Evolutionary conservation across 2,113 vertebrate species (phyloP).

Genomic region (Chamaetylas fuelleborni): DNA sequence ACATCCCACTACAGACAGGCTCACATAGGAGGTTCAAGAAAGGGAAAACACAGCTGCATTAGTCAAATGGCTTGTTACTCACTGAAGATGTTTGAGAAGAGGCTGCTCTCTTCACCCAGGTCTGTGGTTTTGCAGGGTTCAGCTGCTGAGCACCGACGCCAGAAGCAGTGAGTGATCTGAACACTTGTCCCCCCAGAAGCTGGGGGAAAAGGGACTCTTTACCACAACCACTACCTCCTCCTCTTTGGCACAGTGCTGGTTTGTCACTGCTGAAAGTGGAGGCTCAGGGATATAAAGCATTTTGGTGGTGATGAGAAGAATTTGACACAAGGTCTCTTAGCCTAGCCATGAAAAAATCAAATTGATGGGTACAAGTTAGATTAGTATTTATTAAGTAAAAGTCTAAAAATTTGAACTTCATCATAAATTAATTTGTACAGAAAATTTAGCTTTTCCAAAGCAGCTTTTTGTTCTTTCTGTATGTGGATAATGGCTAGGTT

Average conservation of each 20-base stretch:
- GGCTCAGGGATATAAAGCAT: not conserved
- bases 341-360: not conserved
- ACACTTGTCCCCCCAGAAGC: not conserved
- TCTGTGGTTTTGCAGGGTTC: not conserved
- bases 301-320: not conserved
- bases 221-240: not conserved
- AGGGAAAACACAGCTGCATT: not conserved
- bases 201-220: not conserved
- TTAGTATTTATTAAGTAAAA: not conserved
- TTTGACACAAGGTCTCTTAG: not conserved
- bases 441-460: not conserved
- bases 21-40: not conserved
- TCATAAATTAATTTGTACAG: not conserved
- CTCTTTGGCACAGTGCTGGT: accelerated
- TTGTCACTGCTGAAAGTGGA: not conserved
- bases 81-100: not conserved
- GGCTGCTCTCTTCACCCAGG: not conserved
- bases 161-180: not conserved
- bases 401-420: not conserved
- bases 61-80: not conserved
- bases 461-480: not conserved
- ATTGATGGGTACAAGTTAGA: not conserved
- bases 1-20: not conserved
- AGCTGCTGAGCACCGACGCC: not conserved
- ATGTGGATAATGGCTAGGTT: not conserved